Conservation (phyloP, 2,797 vertebrate species). For the Spheniscus humboldti region DNA sequence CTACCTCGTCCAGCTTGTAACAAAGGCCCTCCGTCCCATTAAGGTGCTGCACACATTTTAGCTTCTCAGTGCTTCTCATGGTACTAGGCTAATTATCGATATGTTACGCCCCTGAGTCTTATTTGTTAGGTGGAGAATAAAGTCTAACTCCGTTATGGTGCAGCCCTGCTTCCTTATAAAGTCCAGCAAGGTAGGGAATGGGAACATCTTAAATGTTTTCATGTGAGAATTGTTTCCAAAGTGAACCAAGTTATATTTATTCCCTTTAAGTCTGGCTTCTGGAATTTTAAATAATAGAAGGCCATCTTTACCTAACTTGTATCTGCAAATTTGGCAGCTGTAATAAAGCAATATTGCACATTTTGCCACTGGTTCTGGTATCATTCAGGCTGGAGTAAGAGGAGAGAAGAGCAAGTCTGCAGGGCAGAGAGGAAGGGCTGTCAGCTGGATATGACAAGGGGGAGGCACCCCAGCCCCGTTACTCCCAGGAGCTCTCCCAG, state of each 20-base stretch:
- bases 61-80: not conserved
- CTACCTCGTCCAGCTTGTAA: not conserved
- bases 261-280: not conserved
- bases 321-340: not conserved
- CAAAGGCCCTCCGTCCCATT: not conserved
- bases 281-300: not conserved
- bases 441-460: not conserved
- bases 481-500: not conserved
- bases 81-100: not conserved
- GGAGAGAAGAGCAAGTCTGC: not conserved
- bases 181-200: not conserved
- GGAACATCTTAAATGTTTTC: not conserved
- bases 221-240: not conserved
- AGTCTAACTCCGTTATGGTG: not conserved
- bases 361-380: not conserved
- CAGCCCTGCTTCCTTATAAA: not conserved
- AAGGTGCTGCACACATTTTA: not conserved
- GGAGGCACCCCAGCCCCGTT: not conserved
- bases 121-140: not conserved
- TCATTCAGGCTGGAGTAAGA: not conserved
- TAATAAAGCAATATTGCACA: not conserved
- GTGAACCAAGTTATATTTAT: not conserved
- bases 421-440: not conserved
- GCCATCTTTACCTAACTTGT: not conserved
- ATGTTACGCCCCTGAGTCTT: fast-evolving